Percentiles rank a stretch among this genome's conserved stretches.
Evolutionary conservation across 1,140 invertebrate species (phyloP).

Genomic region (Argopecten irradians): DNA sequence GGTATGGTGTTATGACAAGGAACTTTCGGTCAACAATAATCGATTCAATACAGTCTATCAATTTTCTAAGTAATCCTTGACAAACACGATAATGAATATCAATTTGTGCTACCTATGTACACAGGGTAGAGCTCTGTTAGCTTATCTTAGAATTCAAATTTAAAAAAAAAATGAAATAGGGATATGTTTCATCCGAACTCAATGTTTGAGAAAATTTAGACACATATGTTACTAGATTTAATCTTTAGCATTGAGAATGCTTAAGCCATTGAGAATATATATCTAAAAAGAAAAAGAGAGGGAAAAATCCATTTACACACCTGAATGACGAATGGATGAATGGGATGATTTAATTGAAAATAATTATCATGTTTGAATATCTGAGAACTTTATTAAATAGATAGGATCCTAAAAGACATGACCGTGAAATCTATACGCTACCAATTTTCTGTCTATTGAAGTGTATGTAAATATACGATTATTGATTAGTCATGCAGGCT

Average conservation of each 20-base stretch:
- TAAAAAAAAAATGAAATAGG: not conserved
- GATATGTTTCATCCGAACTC: too few species aligned
- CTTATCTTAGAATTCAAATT: not conserved
- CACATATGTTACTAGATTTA: not conserved
- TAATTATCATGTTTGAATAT: not conserved
- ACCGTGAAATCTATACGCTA: not conserved
- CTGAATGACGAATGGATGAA: not conserved
- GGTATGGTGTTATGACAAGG: not conserved
- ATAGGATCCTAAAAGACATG: not conserved
- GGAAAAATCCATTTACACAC: too few species aligned
- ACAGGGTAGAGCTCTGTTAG: not conserved
- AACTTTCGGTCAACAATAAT: not conserved
- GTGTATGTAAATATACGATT: not conserved
- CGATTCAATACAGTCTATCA: not conserved
- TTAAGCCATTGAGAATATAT: not conserved
- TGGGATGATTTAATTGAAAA: not conserved
- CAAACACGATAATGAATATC: not conserved
- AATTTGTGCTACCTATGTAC: not conserved
- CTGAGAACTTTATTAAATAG: not conserved
- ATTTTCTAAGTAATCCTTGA: conserved; percentile 10
- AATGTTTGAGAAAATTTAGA: not conserved
- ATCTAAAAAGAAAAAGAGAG: too few species aligned
- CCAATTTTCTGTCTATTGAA: not conserved
- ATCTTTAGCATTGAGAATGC: too few species aligned
- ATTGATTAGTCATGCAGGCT: not conserved